These are phyloP conservation scores for Dryobota labecula DNA, from an alignment of 2,888 invertebrate genomes.

Conservation along the genomic window DNA sequence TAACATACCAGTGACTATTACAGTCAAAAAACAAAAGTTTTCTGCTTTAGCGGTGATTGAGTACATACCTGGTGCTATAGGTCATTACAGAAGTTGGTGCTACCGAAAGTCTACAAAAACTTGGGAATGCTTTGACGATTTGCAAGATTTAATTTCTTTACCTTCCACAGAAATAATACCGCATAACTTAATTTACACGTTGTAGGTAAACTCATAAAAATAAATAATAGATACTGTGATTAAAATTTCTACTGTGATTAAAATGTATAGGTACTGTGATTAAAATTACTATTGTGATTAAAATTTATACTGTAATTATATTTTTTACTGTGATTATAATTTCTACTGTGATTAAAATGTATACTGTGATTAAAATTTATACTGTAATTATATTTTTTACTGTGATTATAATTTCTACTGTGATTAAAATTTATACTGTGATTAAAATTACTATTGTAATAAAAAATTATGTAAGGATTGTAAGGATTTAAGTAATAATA, in stretches of 20 bases:
- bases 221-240: background rate
- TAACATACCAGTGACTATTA: constrained; percentile 14
- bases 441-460: background rate
- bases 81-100: constrained; percentile 21
- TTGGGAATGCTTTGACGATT: constrained; percentile 15
- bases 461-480: background rate
- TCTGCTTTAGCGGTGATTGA: constrained; percentile 12
- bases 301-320: background rate
- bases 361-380: constrained; percentile 6
- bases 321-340: constrained; percentile 5
- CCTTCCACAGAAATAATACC: constrained; percentile 23
- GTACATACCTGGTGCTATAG: constrained; percentile 21
- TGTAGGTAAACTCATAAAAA: constrained; percentile 13
- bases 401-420: constrained; percentile 9
- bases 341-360: background rate
- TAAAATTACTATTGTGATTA: constrained; percentile 6
- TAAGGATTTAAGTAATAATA: background rate
- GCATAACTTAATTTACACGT: constrained; percentile 15
- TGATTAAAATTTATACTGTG: constrained; percentile 9
- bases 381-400: background rate
- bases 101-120: constrained; percentile 22
- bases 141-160: constrained; percentile 19
- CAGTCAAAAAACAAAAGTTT: constrained; percentile 18
- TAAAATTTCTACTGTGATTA: constrained; percentile 2
- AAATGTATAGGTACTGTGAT: constrained; percentile 4